Evolutionary conservation across 53 echinoderm and acorn worm genomes (phyloP).

Genomic region (Crossaster papposus): DNA sequence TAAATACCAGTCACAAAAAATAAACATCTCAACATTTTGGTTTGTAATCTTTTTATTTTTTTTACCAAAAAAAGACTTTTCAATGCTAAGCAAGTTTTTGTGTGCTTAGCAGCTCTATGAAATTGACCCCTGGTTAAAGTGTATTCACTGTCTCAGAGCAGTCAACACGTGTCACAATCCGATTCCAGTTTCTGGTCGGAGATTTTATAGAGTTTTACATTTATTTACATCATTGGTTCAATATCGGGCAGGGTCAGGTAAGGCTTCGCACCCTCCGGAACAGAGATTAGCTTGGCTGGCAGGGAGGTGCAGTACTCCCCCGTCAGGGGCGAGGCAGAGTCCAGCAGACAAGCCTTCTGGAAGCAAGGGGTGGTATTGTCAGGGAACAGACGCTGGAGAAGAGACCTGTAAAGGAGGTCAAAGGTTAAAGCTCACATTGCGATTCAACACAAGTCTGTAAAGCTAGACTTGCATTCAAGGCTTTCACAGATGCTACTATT

Average conservation of each 20-base stretch:
- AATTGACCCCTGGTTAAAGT: too few species aligned
- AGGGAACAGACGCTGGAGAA: constrained; percentile 34
- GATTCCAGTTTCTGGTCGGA: background rate
- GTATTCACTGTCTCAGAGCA: background rate
- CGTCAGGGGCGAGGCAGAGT: constrained; percentile 22
- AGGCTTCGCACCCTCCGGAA: background rate
- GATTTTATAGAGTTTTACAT: too few species aligned
- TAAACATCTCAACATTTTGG: too few species aligned
- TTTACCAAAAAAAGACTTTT: too few species aligned
- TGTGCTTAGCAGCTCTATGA: too few species aligned
- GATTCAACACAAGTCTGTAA: too few species aligned
- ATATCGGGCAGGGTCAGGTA: background rate
- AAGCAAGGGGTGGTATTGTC: constrained; percentile 14
- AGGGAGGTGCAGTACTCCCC: background rate
- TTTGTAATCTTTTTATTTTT: too few species aligned
- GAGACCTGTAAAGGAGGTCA: constrained; percentile 20
- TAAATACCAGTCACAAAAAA: too few species aligned
- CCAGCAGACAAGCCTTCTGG: constrained; percentile 27
- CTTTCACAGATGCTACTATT: too few species aligned
- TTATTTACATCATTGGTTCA: background rate
- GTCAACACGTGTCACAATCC: background rate
- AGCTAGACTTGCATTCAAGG: too few species aligned
- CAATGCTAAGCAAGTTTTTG: too few species aligned
- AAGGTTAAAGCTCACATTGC: background rate
- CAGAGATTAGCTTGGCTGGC: background rate